Conservation (phyloP, 2,113 vertebrate genomes). For the Bufo bufo region DNA sequence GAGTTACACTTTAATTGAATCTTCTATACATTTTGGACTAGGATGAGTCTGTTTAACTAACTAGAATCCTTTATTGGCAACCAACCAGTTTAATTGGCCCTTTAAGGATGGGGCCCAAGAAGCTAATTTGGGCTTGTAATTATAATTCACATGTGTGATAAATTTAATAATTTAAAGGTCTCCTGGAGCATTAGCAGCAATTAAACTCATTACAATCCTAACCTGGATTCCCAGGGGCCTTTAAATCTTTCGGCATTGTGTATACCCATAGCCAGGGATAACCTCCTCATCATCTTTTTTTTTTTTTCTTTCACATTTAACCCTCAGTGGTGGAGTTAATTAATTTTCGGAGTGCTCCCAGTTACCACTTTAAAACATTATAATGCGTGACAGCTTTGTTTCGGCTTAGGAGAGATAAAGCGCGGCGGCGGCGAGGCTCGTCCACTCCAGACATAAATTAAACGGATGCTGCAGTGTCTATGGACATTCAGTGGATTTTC, state of each 20-base stretch:
- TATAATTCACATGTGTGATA: slow-evolving; percentile 81
- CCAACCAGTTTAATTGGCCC: slow-evolving; percentile 64
- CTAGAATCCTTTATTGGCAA: not conserved
- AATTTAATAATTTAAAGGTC: slow-evolving; percentile 92
- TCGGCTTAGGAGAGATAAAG: slow-evolving; percentile 49
- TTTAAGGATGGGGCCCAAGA: slow-evolving; percentile 60
- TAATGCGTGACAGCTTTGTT: slow-evolving; percentile 54
- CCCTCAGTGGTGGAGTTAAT: slow-evolving; percentile 62
- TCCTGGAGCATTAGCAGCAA: slow-evolving; percentile 91
- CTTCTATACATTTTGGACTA: not conserved
- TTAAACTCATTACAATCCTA: slow-evolving; percentile 86
- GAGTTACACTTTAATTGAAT: not conserved
- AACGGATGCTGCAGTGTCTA: slow-evolving; percentile 31
- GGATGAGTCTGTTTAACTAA: not conserved
- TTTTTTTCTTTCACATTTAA: slow-evolving; percentile 57
- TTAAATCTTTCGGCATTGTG: slow-evolving; percentile 73
- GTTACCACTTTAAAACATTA: slow-evolving; percentile 27
- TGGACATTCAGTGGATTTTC: slow-evolving; percentile 42
- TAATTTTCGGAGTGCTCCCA: slow-evolving; percentile 54
- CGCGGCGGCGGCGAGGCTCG: slow-evolving; percentile 32
- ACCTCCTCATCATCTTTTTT: slow-evolving; percentile 62
- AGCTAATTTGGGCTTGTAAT: slow-evolving; percentile 82
- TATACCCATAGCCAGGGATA: slow-evolving; percentile 66
- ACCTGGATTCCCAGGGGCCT: slow-evolving; percentile 69
- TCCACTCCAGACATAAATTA: slow-evolving; percentile 48